Percentiles rank a stretch among this genome's conserved stretches.
These are phyloP conservation scores for Drosophila parvula DNA, from an alignment of 1,140 invertebrate species.

Conservation along the genomic window DNA sequence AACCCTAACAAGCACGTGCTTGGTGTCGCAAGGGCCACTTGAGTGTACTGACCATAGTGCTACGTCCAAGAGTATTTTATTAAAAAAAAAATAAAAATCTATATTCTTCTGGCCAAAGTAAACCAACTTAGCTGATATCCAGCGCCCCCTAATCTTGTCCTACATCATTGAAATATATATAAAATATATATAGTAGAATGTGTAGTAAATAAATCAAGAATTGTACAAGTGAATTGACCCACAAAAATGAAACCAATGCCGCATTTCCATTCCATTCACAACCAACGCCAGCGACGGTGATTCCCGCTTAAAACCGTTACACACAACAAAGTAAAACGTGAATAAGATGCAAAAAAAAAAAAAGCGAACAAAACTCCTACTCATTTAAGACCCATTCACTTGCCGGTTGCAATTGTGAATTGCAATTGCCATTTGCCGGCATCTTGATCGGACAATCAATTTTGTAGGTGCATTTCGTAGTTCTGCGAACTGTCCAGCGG, in stretches of 20 bases:
- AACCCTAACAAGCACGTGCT: too few species aligned
- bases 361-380: neutral
- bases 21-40: too few species aligned
- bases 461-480: slow-evolving; percentile 33
- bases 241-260: slow-evolving; percentile 6
- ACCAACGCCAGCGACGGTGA: slow-evolving; percentile 3
- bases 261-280: slow-evolving; percentile 45
- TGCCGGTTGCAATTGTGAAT: slow-evolving; percentile 29
- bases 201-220: slow-evolving; percentile 16
- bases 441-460: slow-evolving; percentile 56
- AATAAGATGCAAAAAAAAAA: neutral
- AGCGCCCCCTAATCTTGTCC: neutral
- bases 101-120: neutral
- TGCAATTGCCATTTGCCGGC: slow-evolving; percentile 29
- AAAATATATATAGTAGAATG: neutral
- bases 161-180: neutral
- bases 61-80: too few species aligned
- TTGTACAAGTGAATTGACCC: slow-evolving; percentile 33
- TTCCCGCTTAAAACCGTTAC: slow-evolving; percentile 22
- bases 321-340: slow-evolving; percentile 9
- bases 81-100: too few species aligned
- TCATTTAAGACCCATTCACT: slow-evolving; percentile 42
- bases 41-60: too few species aligned
- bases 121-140: neutral
- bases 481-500: slow-evolving; percentile 20